phyloP scores from a whole-genome alignment of 2,113 vertebrate genomes.

The Hippocampus guttulatus region DNA sequence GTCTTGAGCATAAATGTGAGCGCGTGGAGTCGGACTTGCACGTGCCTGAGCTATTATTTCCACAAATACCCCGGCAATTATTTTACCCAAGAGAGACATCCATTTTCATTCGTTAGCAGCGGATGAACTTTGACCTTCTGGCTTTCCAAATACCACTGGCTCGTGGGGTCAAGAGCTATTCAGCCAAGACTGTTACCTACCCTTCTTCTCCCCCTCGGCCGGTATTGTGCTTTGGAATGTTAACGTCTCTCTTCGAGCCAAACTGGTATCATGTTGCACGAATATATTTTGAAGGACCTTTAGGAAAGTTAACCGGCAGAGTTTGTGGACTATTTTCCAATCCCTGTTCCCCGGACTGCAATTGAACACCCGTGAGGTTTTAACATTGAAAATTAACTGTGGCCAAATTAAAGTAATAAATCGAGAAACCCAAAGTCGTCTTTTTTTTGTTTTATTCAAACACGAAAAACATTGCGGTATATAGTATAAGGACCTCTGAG shows the following conservation, averaged over 20 bases:
- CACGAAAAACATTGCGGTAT: not conserved
- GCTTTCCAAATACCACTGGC: constrained; percentile 15
- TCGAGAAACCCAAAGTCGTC: not conserved
- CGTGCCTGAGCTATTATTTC: constrained; percentile 19
- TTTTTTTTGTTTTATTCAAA: not conserved
- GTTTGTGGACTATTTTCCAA: constrained; percentile 1
- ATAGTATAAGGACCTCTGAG: not conserved
- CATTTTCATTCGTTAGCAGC: constrained; percentile 34
- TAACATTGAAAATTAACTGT: not conserved
- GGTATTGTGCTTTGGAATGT: constrained; percentile 16
- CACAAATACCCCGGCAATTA: constrained; percentile 4
- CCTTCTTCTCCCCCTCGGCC: constrained; percentile 4
- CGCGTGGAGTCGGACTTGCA: not conserved
- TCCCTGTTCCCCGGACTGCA: not conserved
- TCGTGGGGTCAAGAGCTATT: constrained; percentile 28
- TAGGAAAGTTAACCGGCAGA: not conserved
- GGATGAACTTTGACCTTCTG: constrained; percentile 39
- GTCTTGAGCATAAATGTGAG: not conserved
- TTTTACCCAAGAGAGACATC: constrained; percentile 39
- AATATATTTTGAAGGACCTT: not conserved
- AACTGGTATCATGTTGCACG: not conserved
- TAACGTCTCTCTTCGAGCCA: constrained; percentile 18
- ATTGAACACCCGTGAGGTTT: not conserved
- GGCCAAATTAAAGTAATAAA: not conserved
- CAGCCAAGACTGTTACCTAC: constrained; percentile 22